Evolutionary conservation across 2,797 vertebrate species (phyloP).

Genomic region (Ceyx erithaca): DNA sequence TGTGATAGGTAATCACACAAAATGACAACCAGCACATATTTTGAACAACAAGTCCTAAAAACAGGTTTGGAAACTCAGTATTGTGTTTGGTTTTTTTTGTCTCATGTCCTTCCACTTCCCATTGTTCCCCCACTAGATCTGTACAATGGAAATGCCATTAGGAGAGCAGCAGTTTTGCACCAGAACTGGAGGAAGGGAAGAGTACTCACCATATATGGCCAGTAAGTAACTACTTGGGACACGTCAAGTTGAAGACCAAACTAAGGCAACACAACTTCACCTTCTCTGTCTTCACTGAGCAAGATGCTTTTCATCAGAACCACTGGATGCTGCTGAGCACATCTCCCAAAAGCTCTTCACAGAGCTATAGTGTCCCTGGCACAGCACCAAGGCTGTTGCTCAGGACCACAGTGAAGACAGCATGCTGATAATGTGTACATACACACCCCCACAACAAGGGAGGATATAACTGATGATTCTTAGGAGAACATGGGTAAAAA

Average conservation of each 20-base stretch:
- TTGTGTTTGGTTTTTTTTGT: background rate
- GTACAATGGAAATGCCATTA: accelerated
- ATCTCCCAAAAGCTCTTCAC: background rate
- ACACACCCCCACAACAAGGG: background rate
- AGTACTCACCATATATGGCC: background rate
- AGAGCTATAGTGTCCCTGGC: background rate
- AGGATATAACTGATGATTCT: background rate
- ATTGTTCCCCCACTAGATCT: background rate
- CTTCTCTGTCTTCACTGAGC: background rate
- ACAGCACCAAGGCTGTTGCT: background rate
- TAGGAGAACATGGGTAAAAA: background rate
- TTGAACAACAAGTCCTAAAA: background rate
- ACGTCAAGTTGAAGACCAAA: background rate
- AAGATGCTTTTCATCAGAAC: background rate
- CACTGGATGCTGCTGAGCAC: background rate
- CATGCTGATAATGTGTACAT: background rate
- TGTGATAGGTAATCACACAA: background rate
- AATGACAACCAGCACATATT: background rate
- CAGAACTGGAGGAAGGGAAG: background rate
- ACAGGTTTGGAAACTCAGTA: background rate
- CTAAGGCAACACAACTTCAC: background rate
- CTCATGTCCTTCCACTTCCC: background rate
- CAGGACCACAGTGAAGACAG: background rate
- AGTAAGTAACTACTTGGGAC: background rate
- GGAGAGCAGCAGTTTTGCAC: background rate